Conservation (phyloP, 37 sponge, comb jelly and placozoan genomes). For the Corticium candelabrum region DNA sequence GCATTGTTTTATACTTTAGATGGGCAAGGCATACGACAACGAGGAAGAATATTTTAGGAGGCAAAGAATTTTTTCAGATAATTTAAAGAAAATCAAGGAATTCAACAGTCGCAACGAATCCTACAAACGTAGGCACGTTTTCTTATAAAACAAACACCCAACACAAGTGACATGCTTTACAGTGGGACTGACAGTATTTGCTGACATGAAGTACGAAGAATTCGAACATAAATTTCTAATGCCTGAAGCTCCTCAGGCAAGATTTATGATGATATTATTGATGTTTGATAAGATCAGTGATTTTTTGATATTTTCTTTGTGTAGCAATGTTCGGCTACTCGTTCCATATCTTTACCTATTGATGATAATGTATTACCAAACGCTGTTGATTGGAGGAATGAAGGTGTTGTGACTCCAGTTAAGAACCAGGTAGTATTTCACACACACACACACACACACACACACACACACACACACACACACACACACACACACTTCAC, state of each 20-base stretch:
- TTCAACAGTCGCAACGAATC: not conserved
- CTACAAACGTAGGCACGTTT: too few species aligned
- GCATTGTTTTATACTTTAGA: too few species aligned
- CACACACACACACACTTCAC: too few species aligned
- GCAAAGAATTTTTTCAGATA: not conserved
- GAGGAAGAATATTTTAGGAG: not conserved
- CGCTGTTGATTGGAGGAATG: constrained; percentile 54
- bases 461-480: too few species aligned
- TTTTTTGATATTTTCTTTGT: too few species aligned
- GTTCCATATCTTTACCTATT: too few species aligned
- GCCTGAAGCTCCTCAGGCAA: constrained; percentile 51
- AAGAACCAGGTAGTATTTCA: constrained; percentile 68
- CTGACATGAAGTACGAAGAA: constrained; percentile 53
- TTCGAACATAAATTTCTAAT: too few species aligned
- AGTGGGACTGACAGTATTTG: constrained; percentile 45
- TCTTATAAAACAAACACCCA: not conserved
- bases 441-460: too few species aligned
- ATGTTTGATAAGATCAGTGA: too few species aligned
- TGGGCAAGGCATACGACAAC: not conserved
- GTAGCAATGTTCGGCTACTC: too few species aligned
- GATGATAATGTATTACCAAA: constrained; percentile 8
- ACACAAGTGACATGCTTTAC: not conserved
- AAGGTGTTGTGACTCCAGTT: constrained; percentile 48
- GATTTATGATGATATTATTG: too few species aligned
- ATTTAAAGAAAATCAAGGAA: not conserved